phyloP scores from a whole-genome alignment of 2,888 invertebrate species.

The Mechanitis mazaeus region DNA sequence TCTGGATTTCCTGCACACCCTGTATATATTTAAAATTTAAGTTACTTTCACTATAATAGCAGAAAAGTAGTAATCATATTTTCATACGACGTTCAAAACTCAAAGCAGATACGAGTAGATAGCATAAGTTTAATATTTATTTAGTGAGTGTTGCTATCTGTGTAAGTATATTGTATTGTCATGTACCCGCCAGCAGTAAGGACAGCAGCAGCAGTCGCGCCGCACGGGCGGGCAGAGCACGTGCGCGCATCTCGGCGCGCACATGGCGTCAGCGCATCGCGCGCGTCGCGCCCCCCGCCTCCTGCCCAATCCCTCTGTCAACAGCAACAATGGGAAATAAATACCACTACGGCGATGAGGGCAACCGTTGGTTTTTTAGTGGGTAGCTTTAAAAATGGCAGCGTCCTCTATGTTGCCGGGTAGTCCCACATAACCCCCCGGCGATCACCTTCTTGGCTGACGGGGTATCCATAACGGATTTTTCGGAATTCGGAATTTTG shows the following conservation, averaged over 20 bases:
- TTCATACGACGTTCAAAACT: not conserved
- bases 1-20: slow-evolving; percentile 95
- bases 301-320: slow-evolving; percentile 37
- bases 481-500: too few species aligned
- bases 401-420: too few species aligned
- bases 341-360: too few species aligned
- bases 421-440: too few species aligned
- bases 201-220: slow-evolving; percentile 56
- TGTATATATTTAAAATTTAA: slow-evolving; percentile 51
- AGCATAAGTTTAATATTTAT: too few species aligned
- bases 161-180: not conserved
- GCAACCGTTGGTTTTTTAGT: too few species aligned
- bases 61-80: not conserved
- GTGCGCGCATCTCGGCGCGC: slow-evolving; percentile 59
- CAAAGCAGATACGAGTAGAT: too few species aligned
- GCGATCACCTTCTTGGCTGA: too few species aligned
- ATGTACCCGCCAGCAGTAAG: slow-evolving; percentile 41
- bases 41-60: not conserved
- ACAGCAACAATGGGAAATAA: slow-evolving; percentile 16
- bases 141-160: not conserved
- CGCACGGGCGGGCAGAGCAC: slow-evolving; percentile 57
- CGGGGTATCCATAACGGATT: too few species aligned
- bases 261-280: slow-evolving; percentile 58
- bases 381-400: too few species aligned
- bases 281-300: slow-evolving; percentile 44